Percentiles rank a stretch among this genome's conserved stretches.
phyloP scores from a whole-genome alignment of 30 jellyfish, hydroid and myxozoan species.

The Aurelia coerulea region DNA sequence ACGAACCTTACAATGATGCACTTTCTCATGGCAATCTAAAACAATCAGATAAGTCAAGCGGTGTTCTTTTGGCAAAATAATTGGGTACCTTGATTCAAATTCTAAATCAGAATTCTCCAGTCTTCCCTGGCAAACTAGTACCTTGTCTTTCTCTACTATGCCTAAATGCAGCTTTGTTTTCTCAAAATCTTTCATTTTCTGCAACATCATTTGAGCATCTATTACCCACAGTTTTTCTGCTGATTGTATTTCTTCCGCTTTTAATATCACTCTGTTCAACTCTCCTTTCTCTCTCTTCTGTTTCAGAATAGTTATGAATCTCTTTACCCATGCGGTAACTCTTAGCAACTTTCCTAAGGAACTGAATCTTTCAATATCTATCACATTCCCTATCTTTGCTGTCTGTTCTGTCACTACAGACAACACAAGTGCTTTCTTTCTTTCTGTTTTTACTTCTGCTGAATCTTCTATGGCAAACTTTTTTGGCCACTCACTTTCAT shows the following conservation, averaged over 20 bases:
- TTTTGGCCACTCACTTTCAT: conserved; percentile 41
- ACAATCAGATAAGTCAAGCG: conserved; percentile 4
- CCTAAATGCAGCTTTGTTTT: conserved; percentile 9
- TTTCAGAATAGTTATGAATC: background rate
- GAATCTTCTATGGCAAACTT: background rate
- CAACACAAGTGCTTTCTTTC: conserved; percentile 32
- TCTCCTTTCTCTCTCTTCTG: background rate
- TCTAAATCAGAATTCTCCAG: too few relatives aligned
- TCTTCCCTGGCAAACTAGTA: conserved; percentile 55
- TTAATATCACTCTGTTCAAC: background rate
- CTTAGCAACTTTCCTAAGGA: conserved; percentile 13
- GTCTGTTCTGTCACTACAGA: background rate
- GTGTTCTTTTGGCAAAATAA: conserved; percentile 35
- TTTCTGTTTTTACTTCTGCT: conserved; percentile 17
- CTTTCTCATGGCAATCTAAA: too few relatives aligned
- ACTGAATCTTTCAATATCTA: conserved; percentile 19
- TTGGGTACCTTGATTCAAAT: conserved; percentile 41
- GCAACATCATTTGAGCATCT: conserved; percentile 25
- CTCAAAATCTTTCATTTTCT: too few relatives aligned
- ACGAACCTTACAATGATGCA: conserved; percentile 11
- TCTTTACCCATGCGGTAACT: too few relatives aligned
- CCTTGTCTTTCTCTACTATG: background rate
- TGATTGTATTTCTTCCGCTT: conserved; percentile 14
- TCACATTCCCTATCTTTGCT: conserved; percentile 9
- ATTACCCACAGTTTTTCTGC: conserved; percentile 34